Evolutionary conservation across 2,797 vertebrate genomes (phyloP), one percentile per base, ranked within the genome.

Genomic region (Rhinichthys osculus): DNA sequence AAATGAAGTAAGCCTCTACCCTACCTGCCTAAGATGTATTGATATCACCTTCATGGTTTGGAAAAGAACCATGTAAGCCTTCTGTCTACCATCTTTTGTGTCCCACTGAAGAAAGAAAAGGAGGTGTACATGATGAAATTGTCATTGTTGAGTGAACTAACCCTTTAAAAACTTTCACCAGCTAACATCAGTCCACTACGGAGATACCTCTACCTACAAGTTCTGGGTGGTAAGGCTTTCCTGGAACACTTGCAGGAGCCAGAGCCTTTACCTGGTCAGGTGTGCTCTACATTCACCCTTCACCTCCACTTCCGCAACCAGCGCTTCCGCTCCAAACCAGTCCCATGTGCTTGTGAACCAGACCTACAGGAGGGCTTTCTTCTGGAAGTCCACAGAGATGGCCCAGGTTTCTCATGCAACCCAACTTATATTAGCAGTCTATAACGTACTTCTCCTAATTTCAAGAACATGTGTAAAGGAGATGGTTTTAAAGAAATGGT

Each of bases 221-320:
- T 99, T 90, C 94, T 98, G 89, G 97, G 97, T 89, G 98, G 98
- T 85, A 99, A 97, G 92, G 98, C 98, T 88, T 99, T 99, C 92
- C 94, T 99, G 91, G 98, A 99, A 87, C 97, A 99, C 92, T 96
- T 99, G 62, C 97, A 99, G 91, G 98, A 99, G 89, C 96, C 96
- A 0, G 97, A 97, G 81, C 96, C 96, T 91, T 94, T 98, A 92
- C 97, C 98, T 71, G 98, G 98, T 87, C 98, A 99, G 90, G 92
- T 96, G 84, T 97, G 96, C 92, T 97, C 97, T 27, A 98, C 97
- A 1, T 98, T 98, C 90, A 98, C 94, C 13, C 95, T 99, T 86
- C 96, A 96, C 93, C 93, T 99, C 78, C 97, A 99, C 92, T 99
- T 98, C 90, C 96, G 97, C 91, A 98, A 97, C 90, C 98, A 99